Evolutionary conservation across 2,113 vertebrate genomes (phyloP).

Genomic region (Cephalopholis sonnerati): DNA sequence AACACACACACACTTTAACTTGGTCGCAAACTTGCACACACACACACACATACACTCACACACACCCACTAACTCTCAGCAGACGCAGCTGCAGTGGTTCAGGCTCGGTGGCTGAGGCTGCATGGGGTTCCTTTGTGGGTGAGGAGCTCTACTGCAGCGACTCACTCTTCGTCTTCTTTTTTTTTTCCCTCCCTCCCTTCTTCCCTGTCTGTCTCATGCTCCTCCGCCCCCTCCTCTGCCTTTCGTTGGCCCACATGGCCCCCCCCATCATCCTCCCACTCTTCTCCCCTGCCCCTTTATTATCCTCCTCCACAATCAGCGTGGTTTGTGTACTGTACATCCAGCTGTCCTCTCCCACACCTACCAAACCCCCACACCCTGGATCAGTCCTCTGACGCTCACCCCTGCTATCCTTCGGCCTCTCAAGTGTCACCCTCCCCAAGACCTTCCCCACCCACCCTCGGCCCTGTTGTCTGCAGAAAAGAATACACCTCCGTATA

Average conservation of each 20-base stretch:
- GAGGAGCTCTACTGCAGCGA: slow-evolving; percentile 63
- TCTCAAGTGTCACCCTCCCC: slow-evolving; percentile 19
- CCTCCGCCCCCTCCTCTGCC: neutral
- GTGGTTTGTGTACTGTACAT: slow-evolving; percentile 50
- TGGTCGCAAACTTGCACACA: neutral
- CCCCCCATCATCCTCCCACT: slow-evolving; percentile 17
- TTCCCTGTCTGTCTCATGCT: slow-evolving; percentile 15
- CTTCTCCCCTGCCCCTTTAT: slow-evolving; percentile 43
- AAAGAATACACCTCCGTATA: slow-evolving; percentile 53
- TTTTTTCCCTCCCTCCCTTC: neutral
- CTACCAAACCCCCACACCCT: neutral
- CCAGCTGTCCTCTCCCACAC: slow-evolving; percentile 66
- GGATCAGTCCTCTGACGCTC: neutral
- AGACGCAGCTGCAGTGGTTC: slow-evolving; percentile 67
- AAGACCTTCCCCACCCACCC: slow-evolving; percentile 45
- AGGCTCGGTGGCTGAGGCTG: slow-evolving; percentile 61
- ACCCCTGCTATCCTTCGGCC: neutral
- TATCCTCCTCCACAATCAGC: slow-evolving; percentile 57
- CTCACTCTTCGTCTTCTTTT: slow-evolving; percentile 25
- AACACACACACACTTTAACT: slow-evolving; percentile 17
- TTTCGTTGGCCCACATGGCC: slow-evolving; percentile 9
- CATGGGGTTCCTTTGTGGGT: slow-evolving; percentile 65
- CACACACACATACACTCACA: slow-evolving; percentile 39
- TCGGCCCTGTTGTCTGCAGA: slow-evolving; percentile 65
- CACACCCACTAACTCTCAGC: slow-evolving; percentile 20